Evolutionary conservation across 2,888 invertebrate genomes (phyloP).

Genomic region (Tholera decimalis): DNA sequence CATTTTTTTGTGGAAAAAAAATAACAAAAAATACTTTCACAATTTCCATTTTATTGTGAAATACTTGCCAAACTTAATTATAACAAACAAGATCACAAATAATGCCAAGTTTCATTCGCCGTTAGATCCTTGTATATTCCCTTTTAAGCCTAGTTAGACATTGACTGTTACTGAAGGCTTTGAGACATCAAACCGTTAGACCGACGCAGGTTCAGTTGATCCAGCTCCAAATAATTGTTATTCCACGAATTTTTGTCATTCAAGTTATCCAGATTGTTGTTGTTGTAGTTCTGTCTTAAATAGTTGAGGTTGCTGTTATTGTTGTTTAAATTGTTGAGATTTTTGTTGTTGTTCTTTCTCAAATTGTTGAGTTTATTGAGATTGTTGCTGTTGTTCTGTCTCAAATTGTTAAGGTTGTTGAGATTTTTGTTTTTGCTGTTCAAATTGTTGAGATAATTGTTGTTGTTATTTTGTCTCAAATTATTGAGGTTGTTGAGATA

Average conservation of each 20-base stretch:
- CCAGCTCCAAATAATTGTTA: not conserved
- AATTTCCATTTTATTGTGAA: conserved; percentile 25
- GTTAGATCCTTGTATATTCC: not conserved
- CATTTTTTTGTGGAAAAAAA: not conserved
- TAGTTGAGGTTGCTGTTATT: conserved; percentile 1
- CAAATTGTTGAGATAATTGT: not conserved
- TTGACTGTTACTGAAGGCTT: not conserved
- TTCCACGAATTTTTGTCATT: not conserved
- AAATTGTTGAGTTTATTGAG: conserved; percentile 13
- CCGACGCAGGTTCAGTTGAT: not conserved
- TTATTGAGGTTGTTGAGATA: not conserved
- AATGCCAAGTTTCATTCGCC: conserved; percentile 17
- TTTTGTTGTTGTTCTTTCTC: not conserved
- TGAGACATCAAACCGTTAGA: not conserved
- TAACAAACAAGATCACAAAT: conserved; percentile 3
- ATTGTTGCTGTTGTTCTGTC: not conserved
- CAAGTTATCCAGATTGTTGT: conserved; percentile 2
- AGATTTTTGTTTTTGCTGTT: not conserved
- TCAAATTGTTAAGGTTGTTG: not conserved
- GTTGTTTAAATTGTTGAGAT: not conserved
- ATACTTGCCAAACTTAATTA: conserved; percentile 9
- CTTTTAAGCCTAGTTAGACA: not conserved
- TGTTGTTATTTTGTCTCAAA: not conserved
- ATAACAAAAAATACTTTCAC: conserved; percentile 14
- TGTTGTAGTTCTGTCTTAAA: not conserved